Base-by-base conservation (phyloP, 2,113 vertebrate species). In the Platichthys stellatus region DNA sequence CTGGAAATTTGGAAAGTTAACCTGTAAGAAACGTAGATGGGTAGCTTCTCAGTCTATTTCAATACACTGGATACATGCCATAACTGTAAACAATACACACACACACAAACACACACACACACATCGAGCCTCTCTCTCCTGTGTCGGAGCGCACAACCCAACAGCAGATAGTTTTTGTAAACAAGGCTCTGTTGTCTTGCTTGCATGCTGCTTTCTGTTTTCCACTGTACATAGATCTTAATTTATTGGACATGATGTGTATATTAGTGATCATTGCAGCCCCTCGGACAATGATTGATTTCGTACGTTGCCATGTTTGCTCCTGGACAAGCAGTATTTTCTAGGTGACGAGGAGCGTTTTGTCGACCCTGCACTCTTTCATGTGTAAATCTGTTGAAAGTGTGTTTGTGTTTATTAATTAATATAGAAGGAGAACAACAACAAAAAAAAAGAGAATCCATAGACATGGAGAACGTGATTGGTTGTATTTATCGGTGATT, bases 401-500 rank as follows among this genome's bases (percentile, higher is more conserved):
- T 76, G 88, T 93, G 88, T 89, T 54, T 94, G 90, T 88, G 93
- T 88, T 89, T 6, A 18, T 28, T 89, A 28, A 4, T 28, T 28
- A 3, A 28, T 28, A 28, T 51, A 51, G 92, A 93, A 86, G 75
- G 77, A 31, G 31, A 31, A 31, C 6, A 59, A 69, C 2, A 24
- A 23, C 23, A 28, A 3, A 3, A 53, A 21, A 61, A 23, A 75
- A 88, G 64, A 77, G 66, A 74, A 72, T 76, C 71, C 65, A 89
- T 85, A 89, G 88, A 94, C 87, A 65, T 73, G 77, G 82, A 79
- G 66, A 84, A 81, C 89, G 94, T 96, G 94, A 93, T 81, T 95
- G 90, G 93, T 95, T 84, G 96, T 95, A 94, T 96, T 95, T 93
- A 93, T 93, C 91, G 93, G 93, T 95, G 90, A 90, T 92, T 92